Percentiles rank a stretch among this genome's conserved stretches.
Conservation (phyloP, 2,113 vertebrate species). For the Toxostoma redivivum region DNA sequence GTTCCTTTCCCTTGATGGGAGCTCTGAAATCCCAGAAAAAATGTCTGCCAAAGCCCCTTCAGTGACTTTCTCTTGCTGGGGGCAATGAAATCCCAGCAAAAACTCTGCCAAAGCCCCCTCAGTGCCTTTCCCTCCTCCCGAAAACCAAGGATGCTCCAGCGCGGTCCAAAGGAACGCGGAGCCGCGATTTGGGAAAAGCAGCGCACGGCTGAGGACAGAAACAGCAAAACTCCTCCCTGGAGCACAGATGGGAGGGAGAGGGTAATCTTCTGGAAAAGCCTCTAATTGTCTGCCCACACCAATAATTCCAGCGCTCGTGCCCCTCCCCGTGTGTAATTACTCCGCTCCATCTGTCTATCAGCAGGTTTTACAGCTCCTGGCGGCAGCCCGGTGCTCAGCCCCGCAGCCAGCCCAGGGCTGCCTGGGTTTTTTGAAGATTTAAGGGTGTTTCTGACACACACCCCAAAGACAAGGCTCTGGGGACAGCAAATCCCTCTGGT, state of each 20-base stretch:
- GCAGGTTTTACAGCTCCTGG: constrained; percentile 72
- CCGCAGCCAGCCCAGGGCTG: constrained; percentile 4
- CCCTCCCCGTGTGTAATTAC: constrained; percentile 79
- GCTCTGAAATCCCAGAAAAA: too few species aligned
- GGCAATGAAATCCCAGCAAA: not conserved
- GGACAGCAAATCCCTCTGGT: constrained; percentile 61
- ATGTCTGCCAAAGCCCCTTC: too few species aligned
- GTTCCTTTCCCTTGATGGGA: too few species aligned
- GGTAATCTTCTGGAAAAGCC: constrained; percentile 85
- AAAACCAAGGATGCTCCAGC: accelerated
- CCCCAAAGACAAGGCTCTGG: constrained; percentile 61
- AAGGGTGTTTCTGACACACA: constrained; percentile 67
- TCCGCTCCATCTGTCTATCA: constrained; percentile 86
- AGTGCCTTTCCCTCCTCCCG: not conserved
- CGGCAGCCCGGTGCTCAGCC: constrained; percentile 42
- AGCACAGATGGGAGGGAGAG: constrained; percentile 81
- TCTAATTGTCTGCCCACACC: constrained; percentile 84
- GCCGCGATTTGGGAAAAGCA: constrained; percentile 39
- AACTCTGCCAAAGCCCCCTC: not conserved
- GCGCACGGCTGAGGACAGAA: constrained; percentile 48
- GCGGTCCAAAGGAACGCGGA: not conserved
- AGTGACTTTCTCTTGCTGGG: not conserved
- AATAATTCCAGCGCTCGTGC: constrained; percentile 71
- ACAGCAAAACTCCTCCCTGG: constrained; percentile 51
- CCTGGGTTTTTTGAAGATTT: constrained; percentile 36